Conservation (phyloP, 2,113 vertebrate species). For the Elaphurus davidianus region DNA sequence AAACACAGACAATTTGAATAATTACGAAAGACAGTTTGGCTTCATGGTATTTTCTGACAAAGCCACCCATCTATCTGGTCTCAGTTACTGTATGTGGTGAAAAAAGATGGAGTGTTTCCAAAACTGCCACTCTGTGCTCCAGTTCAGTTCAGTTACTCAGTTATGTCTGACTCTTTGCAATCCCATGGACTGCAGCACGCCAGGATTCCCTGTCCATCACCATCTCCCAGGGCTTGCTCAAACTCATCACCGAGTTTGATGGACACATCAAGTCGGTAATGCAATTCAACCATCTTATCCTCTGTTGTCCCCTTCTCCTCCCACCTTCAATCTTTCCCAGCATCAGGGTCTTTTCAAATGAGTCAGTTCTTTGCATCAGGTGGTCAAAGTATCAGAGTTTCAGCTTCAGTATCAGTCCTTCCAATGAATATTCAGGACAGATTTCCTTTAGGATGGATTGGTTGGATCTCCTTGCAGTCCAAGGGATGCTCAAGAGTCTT, state of each 20-base stretch:
- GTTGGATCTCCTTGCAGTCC: neutral
- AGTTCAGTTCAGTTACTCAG: neutral
- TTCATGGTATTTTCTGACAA: slow-evolving; percentile 21
- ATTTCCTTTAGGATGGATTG: neutral
- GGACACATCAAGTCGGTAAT: neutral
- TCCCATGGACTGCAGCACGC: neutral
- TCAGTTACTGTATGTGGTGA: neutral
- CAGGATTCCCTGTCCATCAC: neutral
- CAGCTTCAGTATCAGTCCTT: neutral
- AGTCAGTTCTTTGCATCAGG: neutral
- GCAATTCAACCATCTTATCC: neutral
- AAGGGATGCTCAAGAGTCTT: neutral
- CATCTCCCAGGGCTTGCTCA: neutral
- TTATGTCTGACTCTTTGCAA: fast-evolving
- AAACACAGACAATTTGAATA: neutral
- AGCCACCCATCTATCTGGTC: neutral
- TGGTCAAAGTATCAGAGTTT: neutral
- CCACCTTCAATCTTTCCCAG: neutral
- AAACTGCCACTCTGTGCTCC: neutral
- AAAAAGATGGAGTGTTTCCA: neutral
- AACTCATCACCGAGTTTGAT: neutral
- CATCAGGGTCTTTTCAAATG: neutral
- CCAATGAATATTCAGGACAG: neutral
- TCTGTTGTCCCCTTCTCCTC: neutral
- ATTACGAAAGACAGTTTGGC: neutral